Evolutionary conservation across 1,140 invertebrate species (phyloP).

Genomic region (Brachionus paranguensis): DNA sequence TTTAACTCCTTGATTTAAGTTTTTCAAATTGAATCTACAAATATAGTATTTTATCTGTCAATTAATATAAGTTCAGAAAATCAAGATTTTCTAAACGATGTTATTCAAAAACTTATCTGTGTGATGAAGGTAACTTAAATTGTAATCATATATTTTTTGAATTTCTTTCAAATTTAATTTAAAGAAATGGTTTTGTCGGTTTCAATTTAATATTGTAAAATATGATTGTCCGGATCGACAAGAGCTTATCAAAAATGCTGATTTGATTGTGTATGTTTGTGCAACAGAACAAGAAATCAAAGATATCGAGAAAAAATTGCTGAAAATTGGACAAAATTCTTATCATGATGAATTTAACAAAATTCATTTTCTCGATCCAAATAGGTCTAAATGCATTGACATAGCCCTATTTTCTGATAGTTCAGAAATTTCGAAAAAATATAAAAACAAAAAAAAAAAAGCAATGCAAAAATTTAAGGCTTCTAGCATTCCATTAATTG

Average conservation of each 20-base stretch:
- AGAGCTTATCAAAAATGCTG: neutral
- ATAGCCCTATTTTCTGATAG: neutral
- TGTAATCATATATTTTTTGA: neutral
- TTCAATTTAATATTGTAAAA: neutral
- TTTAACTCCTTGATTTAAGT: neutral
- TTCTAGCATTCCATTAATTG: neutral
- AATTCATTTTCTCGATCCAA: neutral
- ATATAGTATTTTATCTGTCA: neutral
- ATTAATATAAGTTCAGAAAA: neutral
- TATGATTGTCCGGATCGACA: neutral
- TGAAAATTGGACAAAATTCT: slow-evolving; percentile 8
- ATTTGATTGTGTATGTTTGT: neutral
- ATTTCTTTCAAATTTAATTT: neutral
- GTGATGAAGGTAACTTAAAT: neutral
- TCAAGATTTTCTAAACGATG: neutral
- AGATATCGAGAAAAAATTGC: neutral
- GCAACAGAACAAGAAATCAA: neutral
- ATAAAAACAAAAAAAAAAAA: neutral
- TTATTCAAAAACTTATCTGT: neutral
- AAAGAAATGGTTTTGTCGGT: neutral
- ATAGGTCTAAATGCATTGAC: neutral
- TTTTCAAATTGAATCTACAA: neutral
- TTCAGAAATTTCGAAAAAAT: neutral
- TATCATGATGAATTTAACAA: slow-evolving; percentile 7
- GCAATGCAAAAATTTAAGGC: neutral